phyloP scores from a whole-genome alignment of 2,113 vertebrate genomes.

The Ornithorhynchus anatinus region DNA sequence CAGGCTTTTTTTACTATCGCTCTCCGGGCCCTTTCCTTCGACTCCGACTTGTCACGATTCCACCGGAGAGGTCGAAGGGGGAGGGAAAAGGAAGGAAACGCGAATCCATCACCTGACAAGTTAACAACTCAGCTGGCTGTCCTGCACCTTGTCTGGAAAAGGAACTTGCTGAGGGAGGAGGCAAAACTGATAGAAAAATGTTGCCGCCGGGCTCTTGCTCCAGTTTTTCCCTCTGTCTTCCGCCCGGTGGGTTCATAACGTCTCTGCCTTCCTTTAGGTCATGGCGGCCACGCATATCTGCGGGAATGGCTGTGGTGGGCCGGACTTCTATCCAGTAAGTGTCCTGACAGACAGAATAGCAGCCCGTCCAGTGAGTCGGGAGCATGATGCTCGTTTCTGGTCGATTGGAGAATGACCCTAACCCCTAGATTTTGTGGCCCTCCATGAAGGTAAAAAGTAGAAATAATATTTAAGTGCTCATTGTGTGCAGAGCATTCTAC shows the following conservation, averaged over 20 bases:
- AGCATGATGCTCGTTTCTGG: background rate
- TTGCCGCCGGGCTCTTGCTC: background rate
- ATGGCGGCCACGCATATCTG: slow-evolving; percentile 83
- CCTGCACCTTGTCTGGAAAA: too few relatives aligned
- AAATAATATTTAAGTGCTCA: too few relatives aligned
- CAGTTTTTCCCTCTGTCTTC: background rate
- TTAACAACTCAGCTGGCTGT: too few relatives aligned
- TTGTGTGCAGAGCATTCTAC: too few relatives aligned
- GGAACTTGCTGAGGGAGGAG: too few relatives aligned
- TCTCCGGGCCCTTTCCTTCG: too few relatives aligned
- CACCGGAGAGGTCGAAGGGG: too few relatives aligned
- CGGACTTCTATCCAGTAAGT: slow-evolving; percentile 86
- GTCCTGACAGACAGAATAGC: background rate
- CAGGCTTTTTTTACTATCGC: background rate
- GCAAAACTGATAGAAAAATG: background rate
- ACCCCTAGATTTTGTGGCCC: too few relatives aligned
- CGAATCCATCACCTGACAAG: too few relatives aligned
- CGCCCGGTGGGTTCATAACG: background rate
- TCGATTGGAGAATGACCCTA: background rate
- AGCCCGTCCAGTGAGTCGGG: accelerated
- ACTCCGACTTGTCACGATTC: too few relatives aligned
- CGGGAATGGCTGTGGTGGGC: slow-evolving; percentile 88
- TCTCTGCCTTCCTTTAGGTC: slow-evolving; percentile 64
- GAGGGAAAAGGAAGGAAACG: too few relatives aligned
- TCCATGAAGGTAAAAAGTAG: too few relatives aligned